Evolutionary conservation across 2,888 invertebrate genomes (phyloP).

Genomic region (Tipula confusa): DNA sequence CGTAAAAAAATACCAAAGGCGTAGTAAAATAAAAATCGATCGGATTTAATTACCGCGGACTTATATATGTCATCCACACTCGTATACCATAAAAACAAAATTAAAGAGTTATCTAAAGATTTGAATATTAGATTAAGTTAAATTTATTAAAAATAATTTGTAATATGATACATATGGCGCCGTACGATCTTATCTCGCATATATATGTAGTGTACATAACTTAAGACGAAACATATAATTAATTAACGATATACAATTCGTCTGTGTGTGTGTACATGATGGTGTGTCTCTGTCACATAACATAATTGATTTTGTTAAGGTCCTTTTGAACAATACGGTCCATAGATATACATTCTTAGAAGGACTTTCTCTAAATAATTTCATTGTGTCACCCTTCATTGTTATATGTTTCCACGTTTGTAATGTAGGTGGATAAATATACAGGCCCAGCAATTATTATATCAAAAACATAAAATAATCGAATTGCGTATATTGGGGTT

Average conservation of each 20-base stretch:
- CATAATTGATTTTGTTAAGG: conserved; percentile 7
- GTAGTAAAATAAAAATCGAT: background rate
- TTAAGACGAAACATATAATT: conserved; percentile 3
- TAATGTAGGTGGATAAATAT: background rate
- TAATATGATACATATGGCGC: conserved; percentile 16
- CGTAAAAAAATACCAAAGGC: background rate
- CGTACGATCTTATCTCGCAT: background rate
- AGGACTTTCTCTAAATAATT: background rate
- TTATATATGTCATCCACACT: background rate
- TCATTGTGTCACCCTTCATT: background rate
- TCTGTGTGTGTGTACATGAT: background rate
- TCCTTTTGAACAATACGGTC: background rate
- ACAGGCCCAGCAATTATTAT: background rate
- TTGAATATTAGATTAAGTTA: background rate
- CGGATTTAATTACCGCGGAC: background rate
- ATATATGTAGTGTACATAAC: background rate
- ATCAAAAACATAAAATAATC: background rate
- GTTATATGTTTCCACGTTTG: background rate
- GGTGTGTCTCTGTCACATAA: background rate
- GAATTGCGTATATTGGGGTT: background rate
- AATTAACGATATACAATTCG: conserved; percentile 13
- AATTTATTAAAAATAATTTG: conserved; percentile 25
- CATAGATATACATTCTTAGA: background rate
- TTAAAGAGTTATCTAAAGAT: background rate
- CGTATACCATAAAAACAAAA: background rate